Evolutionary conservation across 2,113 vertebrate genomes (phyloP), one percentile per base, ranked within the genome.

Genomic region (Coturnix japonica): DNA sequence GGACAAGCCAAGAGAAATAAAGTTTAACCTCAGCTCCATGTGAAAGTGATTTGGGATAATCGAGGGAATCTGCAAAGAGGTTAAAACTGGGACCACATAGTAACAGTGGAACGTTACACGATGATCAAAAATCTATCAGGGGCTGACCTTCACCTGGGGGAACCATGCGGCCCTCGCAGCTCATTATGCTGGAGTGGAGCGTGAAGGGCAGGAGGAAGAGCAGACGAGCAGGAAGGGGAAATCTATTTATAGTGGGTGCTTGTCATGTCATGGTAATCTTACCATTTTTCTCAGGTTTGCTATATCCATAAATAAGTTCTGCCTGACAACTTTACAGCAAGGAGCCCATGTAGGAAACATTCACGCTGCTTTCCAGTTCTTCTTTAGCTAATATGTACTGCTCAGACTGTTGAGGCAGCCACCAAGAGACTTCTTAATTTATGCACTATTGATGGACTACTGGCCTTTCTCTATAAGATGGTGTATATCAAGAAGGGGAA

Each of bases 31-130:
- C 98, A 98, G 97, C 96, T 90, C 97, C 98, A 98, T 98, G 97
- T 98, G 98, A 98, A 98, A 98, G 96, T 98, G 96, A 98, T 98
- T 98, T 98, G 95, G 97, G 97, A 98, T 98, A 98, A 98, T 97
- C 95, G 71, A 94, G 95, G 95, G 95, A 97, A 89, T 97, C 96
- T 97, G 95, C 95, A 97, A 96, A 96, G 94, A 97, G 95, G 97
- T 97, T 97, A 97, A 94, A 96, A 96, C 1, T 7, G 92, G 97
- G 97, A 97, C 97, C 97, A 97, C 96, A 96, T 97, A 97, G 94
- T 96, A 97, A 95, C 94, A 95, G 51, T 63, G 78, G 91, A 96
- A 94, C 92, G 96, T 96, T 92, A 94, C 81, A 78, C 33, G 89
- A 88, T 44, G 64, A 91, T 89, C 65, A 96, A 88, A 96, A 93